Evolutionary conservation across 2,797 vertebrate genomes (phyloP), one percentile per base, ranked within the genome.

Genomic region (Microchirus variegatus): DNA sequence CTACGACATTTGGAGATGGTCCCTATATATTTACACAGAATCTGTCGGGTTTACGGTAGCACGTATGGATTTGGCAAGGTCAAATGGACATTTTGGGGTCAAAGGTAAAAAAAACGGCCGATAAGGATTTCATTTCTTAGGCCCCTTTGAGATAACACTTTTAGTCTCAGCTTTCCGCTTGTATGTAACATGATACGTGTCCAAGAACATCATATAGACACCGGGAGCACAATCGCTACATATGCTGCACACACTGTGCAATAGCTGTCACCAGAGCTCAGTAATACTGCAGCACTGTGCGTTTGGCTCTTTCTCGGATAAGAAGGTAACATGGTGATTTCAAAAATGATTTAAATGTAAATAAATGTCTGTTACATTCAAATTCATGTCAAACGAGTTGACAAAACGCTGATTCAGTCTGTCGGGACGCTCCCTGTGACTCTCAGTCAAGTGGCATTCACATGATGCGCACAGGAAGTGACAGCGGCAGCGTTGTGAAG

Each of bases 61-160:
- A 53, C 36, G 17, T 72, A 68, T 54, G 43, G 35, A 67, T 22
- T 17, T 1, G 9, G 37, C 52, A 72, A 76, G 75, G 75, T 81
- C 74, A 80, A 60, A 55, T 18, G 13, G 51, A 10, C 16, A 58
- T 60, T 19, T 19, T 51, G 2, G 35, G 65, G 77, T 83, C 74
- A 85, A 68, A 83, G 76, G 65, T 84, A 65, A 75, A 19, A 14
- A 5, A 42, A 11, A 53, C 8, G 59, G 59, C 53, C 15, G 15
- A 55, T 56, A 45, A 31, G 22, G 52, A 59, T 78, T 75, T 60
- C 0, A 58, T 77, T 75, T 67, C 63, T 69, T 19, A 35, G 43
- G 43, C 26, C 38, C 62, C 16, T 35, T 58, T 43, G 45, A 55
- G 26, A 55, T 57, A 41, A 74, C 35, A 45, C 1, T 19, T 67